Conservation (phyloP, 2,888 invertebrate species). For the Tipula helvola region DNA sequence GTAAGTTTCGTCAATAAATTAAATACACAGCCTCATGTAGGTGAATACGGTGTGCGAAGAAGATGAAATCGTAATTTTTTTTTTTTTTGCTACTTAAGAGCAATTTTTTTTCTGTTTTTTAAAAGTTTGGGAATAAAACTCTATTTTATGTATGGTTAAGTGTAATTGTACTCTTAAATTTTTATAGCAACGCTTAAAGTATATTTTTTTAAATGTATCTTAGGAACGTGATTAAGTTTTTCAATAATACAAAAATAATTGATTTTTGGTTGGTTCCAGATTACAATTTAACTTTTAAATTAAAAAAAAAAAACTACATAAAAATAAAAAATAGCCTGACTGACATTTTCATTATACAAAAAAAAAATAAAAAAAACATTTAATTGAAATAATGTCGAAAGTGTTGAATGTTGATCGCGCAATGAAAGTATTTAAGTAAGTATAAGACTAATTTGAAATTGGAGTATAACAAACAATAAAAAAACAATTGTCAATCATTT, state of each 20-base stretch:
- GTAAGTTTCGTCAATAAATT: constrained; percentile 4
- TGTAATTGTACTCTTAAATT: not conserved
- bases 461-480: not conserved
- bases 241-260: not conserved
- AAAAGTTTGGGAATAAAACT: not conserved
- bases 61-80: not conserved
- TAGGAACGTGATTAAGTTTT: not conserved
- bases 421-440: not conserved
- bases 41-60: not conserved
- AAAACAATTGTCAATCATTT: not conserved
- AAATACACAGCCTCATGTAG: not conserved
- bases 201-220: not conserved
- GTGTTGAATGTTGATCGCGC: not conserved
- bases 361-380: not conserved
- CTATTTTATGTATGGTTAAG: not conserved
- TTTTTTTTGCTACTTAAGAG: not conserved
- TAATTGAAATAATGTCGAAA: not conserved
- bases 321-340: not conserved
- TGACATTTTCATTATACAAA: not conserved
- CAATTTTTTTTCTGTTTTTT: not conserved
- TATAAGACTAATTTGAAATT: not conserved
- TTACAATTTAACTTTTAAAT: not conserved
- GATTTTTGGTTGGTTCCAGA: not conserved
- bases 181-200: not conserved
- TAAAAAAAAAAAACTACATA: not conserved